These are phyloP conservation scores for Chrysomela aeneicollis DNA, from an alignment of 2,888 invertebrate genomes.

Conservation along the genomic window DNA sequence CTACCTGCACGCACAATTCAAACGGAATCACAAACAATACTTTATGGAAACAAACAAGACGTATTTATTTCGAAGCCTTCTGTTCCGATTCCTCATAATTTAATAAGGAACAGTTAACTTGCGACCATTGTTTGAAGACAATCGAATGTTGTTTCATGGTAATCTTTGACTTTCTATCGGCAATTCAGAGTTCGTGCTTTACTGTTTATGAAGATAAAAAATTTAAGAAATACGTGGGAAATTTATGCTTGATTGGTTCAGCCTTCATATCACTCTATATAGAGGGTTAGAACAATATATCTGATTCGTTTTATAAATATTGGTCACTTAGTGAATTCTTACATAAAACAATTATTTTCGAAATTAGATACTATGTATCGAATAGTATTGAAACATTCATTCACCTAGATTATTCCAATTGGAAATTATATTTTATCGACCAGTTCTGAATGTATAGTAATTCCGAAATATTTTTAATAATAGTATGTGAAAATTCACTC, in stretches of 20 bases:
- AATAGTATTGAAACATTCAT: too few relatives aligned
- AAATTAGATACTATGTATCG: too few relatives aligned
- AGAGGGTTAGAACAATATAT: conserved; percentile 21
- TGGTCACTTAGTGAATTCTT: conserved; percentile 2
- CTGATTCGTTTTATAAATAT: not conserved
- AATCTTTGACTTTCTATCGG: conserved; percentile 47
- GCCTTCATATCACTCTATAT: conserved; percentile 32
- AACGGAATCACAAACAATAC: conserved; percentile 25
- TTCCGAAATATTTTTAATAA: too few relatives aligned
- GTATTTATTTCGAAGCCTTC: conserved; percentile 39
- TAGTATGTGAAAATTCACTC: too few relatives aligned
- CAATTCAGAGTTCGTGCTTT: conserved; percentile 36
- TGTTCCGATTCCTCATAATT: conserved; percentile 35
- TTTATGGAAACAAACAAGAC: conserved; percentile 33
- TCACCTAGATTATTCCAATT: too few relatives aligned
- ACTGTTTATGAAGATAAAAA: conserved; percentile 33
- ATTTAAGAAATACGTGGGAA: conserved; percentile 33
- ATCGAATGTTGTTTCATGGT: conserved; percentile 41
- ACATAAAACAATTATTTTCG: too few relatives aligned
- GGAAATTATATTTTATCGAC: too few relatives aligned
- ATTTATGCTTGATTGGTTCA: conserved; percentile 30
- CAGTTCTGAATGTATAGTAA: too few relatives aligned
- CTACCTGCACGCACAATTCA: conserved; percentile 23
- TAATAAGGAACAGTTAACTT: conserved; percentile 39
- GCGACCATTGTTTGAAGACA: conserved; percentile 45